A percentile compares a stretch with the other conserved stretches of the same genome.
Conservation (phyloP, 1,140 invertebrate species). For the Cylas formicarius region DNA sequence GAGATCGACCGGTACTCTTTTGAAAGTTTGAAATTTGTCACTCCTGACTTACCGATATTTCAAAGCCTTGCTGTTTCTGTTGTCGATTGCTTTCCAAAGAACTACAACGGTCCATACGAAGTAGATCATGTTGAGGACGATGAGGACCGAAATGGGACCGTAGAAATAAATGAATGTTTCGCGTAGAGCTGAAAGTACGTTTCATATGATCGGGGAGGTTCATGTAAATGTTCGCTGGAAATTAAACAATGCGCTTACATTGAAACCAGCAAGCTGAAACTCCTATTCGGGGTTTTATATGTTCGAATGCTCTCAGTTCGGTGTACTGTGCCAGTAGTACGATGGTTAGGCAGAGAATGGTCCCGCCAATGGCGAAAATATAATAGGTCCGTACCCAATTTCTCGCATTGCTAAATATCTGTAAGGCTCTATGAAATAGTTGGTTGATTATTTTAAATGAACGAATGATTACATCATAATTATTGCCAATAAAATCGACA, state of each 20-base stretch:
- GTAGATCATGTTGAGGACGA: conserved; percentile 50
- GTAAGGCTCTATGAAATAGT: too few relatives aligned
- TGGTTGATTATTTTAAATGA: too few relatives aligned
- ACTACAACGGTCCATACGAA: conserved; percentile 50
- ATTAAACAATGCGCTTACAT: conserved; percentile 40
- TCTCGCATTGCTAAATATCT: too few relatives aligned
- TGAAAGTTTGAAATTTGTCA: conserved; percentile 4
- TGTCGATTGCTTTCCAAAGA: conserved; percentile 48
- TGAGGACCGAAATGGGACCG: conserved; percentile 51
- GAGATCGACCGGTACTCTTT: conserved; percentile 8
- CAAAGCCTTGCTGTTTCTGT: conserved; percentile 46
- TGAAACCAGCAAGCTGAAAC: conserved; percentile 53
- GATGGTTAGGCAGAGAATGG: conserved; percentile 46
- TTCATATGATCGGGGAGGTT: conserved; percentile 1
- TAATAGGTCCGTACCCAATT: conserved; percentile 48
- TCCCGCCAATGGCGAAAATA: conserved; percentile 51
- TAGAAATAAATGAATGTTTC: conserved; percentile 59
- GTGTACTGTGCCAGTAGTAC: conserved; percentile 44
- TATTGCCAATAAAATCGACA: too few relatives aligned
- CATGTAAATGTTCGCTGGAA: too few relatives aligned
- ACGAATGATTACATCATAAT: too few relatives aligned
- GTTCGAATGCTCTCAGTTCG: conserved; percentile 42
- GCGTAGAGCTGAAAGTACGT: conserved; percentile 42
- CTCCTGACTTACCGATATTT: conserved; percentile 47
- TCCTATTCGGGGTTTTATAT: conserved; percentile 53